A percentile compares a stretch with the other conserved stretches of the same genome.
These are phyloP conservation scores for Clarias fuscus DNA, from an alignment of 2,797 vertebrate species.

Conservation along the genomic window DNA sequence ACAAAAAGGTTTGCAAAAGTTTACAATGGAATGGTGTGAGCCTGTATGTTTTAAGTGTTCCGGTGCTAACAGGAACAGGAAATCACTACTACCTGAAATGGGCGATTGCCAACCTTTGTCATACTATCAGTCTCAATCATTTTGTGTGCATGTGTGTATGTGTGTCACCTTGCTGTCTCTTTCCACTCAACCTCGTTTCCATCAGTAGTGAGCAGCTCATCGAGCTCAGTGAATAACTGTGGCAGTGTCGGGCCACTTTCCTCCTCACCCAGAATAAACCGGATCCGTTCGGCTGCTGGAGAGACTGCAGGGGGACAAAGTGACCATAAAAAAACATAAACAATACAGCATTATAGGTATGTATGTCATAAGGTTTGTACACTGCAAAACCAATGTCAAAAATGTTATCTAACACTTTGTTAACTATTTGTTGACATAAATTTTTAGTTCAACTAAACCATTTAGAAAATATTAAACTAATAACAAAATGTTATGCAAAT, in stretches of 20 bases:
- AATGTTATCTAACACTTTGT: neutral
- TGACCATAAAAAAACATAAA: conserved; percentile 15
- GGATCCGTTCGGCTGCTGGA: conserved; percentile 90
- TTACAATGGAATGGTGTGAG: neutral
- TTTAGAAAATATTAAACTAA: neutral
- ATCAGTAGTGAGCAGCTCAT: conserved; percentile 89
- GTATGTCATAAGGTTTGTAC: neutral
- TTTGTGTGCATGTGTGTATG: neutral
- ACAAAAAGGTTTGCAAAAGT: neutral
- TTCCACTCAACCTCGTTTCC: conserved; percentile 99
- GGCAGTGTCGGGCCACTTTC: conserved; percentile 93
- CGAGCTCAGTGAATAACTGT: conserved; percentile 97
- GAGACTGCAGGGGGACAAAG: conserved; percentile 79
- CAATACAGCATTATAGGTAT: neutral
- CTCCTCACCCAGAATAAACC: conserved; percentile 95
- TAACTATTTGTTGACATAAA: neutral
- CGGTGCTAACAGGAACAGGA: neutral
- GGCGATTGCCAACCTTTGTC: neutral
- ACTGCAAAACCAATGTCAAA: neutral
- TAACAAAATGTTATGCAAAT: neutral
- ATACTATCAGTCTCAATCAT: neutral
- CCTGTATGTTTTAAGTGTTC: neutral
- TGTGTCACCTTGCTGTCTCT: conserved; percentile 93
- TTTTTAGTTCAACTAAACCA: neutral
- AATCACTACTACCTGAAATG: neutral